Evolutionary conservation across 2,113 vertebrate species (phyloP), one percentile per base, ranked within the genome.

Genomic region (Perca fluviatilis): DNA sequence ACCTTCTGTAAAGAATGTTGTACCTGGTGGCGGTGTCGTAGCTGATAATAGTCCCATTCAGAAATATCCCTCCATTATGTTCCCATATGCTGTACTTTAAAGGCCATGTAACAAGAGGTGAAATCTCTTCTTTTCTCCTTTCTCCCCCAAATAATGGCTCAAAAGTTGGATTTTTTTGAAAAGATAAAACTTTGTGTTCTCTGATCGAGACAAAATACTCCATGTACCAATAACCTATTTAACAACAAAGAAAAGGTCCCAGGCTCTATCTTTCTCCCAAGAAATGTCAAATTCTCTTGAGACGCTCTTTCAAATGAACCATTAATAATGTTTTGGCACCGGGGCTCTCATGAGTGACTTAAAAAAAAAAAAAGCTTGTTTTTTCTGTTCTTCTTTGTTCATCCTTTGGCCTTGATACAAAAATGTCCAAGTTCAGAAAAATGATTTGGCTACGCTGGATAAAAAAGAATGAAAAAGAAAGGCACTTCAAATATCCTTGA

Each of bases 371-470:
- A 62, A 68, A 50, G 43, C 14, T 51, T 16, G 4, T 54, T 60
- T 58, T 64, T 60, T 25, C 27, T 3, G 13, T 49, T 56, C 2
- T 2, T 43, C 46, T 13, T 70, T 21, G 25, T 43, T 74, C 7
- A 46, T 76, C 46, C 47, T 1, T 15, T 56, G 75, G 25, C 85
- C 82, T 87, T 70, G 66, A 58, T 58, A n/a, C 6, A 7, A 75
- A 57, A 56, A 62, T 47, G 0, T 5, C 5, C 10, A 16, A 15
- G 40, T 54, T 85, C 3, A 65, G 74, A 10, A 40, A 16, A 57
- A 43, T 53, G 0, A 43, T 43, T 46, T 36, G 16, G 2, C 10
- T 12, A 1, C 4, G 8, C 19, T 13, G 15, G 5, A 67, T 62
- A 4, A 0, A 27, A 60, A 65, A 54, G n/a, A n/a, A n/a, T n/a